Conservation (phyloP, 2,888 invertebrate species). For the Gymnosoma rotundatum region DNA sequence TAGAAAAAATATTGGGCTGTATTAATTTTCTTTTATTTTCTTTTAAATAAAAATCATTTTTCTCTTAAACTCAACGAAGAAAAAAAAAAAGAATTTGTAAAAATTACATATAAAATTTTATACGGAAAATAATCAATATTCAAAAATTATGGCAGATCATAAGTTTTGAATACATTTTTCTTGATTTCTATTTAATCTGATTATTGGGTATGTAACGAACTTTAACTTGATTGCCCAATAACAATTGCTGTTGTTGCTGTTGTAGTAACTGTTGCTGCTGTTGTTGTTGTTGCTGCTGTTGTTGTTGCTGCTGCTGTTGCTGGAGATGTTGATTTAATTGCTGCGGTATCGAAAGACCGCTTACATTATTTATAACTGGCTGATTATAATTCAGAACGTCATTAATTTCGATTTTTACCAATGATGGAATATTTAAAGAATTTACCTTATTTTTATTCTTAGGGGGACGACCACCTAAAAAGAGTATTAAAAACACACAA, state of each 20-base stretch:
- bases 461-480: conserved; percentile 80
- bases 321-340: conserved; percentile 80
- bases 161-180: conserved; percentile 68
- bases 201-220: conserved; percentile 80
- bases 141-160: conserved; percentile 64
- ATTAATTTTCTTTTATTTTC: no score
- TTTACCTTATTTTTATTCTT: conserved; percentile 79
- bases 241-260: conserved; percentile 75
- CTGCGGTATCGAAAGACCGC: conserved; percentile 79
- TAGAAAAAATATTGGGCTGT: background rate
- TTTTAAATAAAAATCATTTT: no score
- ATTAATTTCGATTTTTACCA: conserved; percentile 80
- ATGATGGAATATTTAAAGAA: conserved; percentile 75
- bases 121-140: conserved; percentile 25
- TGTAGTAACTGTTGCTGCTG: conserved; percentile 74
- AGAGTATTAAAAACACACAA: conserved; percentile 35
- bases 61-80: no score
- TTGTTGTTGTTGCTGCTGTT: conserved; percentile 73
- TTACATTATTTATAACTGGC: conserved; percentile 79
- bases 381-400: conserved; percentile 79
- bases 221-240: conserved; percentile 78
- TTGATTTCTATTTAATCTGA: conserved; percentile 69
- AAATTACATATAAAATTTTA: background rate
- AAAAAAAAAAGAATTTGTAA: background rate
- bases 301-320: conserved; percentile 77